These are phyloP conservation scores for Tyrannus savana DNA, from an alignment of 2,113 vertebrate genomes.

Conservation along the genomic window DNA sequence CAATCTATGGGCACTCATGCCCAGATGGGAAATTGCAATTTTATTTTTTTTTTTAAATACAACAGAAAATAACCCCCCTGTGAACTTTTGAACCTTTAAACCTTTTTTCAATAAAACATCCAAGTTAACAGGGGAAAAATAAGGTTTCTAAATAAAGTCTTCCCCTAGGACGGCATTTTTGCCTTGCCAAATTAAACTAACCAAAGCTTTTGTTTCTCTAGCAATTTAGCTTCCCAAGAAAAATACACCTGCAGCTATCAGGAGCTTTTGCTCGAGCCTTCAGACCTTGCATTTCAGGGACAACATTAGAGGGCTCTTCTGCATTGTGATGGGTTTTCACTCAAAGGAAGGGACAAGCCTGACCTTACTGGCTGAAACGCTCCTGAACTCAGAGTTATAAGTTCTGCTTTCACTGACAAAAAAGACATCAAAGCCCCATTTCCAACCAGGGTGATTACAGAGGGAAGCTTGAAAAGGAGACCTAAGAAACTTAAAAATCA, in stretches of 20 bases:
- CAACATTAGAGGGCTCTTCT: constrained; percentile 59
- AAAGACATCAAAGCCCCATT: neutral
- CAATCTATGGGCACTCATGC: neutral
- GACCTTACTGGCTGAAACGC: neutral
- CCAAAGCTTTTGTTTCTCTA: constrained; percentile 81
- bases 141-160: constrained; percentile 81
- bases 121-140: constrained; percentile 73
- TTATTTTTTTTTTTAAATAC: neutral
- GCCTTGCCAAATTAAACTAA: constrained; percentile 76
- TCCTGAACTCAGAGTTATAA: neutral
- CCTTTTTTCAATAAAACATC: constrained; percentile 48
- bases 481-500: neutral
- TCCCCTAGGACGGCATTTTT: constrained; percentile 73
- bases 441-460: neutral
- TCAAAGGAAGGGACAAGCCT: constrained; percentile 19
- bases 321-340: neutral
- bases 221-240: constrained; percentile 78
- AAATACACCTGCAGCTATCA: constrained; percentile 80
- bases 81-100: constrained; percentile 72
- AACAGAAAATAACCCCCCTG: constrained; percentile 3
- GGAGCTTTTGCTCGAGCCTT: constrained; percentile 43
- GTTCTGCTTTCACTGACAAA: neutral
- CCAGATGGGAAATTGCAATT: neutral
- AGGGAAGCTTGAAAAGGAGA: neutral
- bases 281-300: constrained; percentile 20